phyloP scores from a whole-genome alignment of 2,888 invertebrate species.

The Lasioglossum lativentre region DNA sequence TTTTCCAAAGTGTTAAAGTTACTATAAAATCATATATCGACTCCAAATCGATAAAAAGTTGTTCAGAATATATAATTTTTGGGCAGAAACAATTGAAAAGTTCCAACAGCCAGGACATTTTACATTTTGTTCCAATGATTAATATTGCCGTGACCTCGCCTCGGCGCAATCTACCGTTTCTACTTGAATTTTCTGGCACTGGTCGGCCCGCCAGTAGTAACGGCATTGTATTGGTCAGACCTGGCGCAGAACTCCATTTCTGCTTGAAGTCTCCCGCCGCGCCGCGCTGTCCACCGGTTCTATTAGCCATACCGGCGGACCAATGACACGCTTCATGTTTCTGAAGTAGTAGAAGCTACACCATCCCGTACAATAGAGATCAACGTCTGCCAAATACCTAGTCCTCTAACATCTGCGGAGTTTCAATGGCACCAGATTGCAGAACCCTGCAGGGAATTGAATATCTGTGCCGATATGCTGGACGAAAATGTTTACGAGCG shows the following conservation, averaged over 20 bases:
- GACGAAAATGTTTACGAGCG: neutral
- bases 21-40: too few species aligned
- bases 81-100: neutral
- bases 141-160: neutral
- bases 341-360: slow-evolving; percentile 41
- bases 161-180: slow-evolving; percentile 1
- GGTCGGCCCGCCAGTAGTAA: slow-evolving; percentile 31
- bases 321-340: slow-evolving; percentile 42
- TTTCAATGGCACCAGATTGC: slow-evolving; percentile 42
- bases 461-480: neutral
- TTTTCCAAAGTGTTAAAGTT: too few species aligned
- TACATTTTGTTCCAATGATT: neutral
- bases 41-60: too few species aligned
- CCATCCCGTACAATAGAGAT: slow-evolving; percentile 46
- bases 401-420: slow-evolving; percentile 36
- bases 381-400: slow-evolving; percentile 43
- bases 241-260: slow-evolving; percentile 24
- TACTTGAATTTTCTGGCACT: slow-evolving; percentile 32
- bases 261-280: slow-evolving; percentile 26
- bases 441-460: slow-evolving; percentile 28
- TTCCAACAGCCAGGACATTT: neutral
- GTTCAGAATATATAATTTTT: neutral
- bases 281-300: slow-evolving; percentile 15
- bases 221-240: slow-evolving; percentile 35
- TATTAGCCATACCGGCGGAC: slow-evolving; percentile 37